Percentiles rank a stretch among this genome's conserved stretches.
These are phyloP conservation scores for Drosophila ustulata DNA, from an alignment of 2,888 invertebrate species.

Conservation along the genomic window DNA sequence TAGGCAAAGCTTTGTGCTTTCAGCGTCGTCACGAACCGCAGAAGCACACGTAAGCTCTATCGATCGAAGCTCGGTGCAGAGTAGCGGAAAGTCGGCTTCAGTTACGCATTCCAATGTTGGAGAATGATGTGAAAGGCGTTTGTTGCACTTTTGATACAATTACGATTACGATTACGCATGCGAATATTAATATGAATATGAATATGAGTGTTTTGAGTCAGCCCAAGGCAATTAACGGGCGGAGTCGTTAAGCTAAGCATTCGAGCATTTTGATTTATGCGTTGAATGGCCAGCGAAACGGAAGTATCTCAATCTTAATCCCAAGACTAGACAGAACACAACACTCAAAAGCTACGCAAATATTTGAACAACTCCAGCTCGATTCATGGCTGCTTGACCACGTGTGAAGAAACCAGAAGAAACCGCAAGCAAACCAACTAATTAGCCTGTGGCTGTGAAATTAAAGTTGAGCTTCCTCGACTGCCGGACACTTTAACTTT, in stretches of 20 bases:
- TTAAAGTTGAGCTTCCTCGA: neutral
- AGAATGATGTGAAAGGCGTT: constrained; percentile 46
- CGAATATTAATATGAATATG: neutral
- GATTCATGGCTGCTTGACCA: neutral
- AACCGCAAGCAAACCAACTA: constrained; percentile 1
- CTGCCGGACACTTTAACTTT: neutral
- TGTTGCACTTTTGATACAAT: constrained; percentile 20
- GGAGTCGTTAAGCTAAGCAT: constrained; percentile 21
- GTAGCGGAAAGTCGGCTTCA: neutral
- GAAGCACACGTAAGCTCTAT: constrained; percentile 7
- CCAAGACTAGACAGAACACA: neutral
- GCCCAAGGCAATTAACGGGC: constrained; percentile 41
- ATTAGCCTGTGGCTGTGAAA: neutral
- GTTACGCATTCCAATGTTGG: neutral
- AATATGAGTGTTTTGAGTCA: constrained; percentile 4
- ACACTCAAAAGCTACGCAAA: neutral
- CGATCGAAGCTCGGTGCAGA: constrained; percentile 3
- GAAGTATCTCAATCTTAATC: constrained; percentile 34
- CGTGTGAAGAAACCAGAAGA: neutral
- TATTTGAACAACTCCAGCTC: constrained; percentile 18
- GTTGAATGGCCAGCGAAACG: constrained; percentile 24
- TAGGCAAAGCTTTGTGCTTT: neutral
- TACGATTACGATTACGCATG: neutral
- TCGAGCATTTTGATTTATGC: constrained; percentile 45
- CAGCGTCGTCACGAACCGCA: neutral